Evolutionary conservation across 2,888 invertebrate genomes (phyloP).

Genomic region (Orthosia gothica): DNA sequence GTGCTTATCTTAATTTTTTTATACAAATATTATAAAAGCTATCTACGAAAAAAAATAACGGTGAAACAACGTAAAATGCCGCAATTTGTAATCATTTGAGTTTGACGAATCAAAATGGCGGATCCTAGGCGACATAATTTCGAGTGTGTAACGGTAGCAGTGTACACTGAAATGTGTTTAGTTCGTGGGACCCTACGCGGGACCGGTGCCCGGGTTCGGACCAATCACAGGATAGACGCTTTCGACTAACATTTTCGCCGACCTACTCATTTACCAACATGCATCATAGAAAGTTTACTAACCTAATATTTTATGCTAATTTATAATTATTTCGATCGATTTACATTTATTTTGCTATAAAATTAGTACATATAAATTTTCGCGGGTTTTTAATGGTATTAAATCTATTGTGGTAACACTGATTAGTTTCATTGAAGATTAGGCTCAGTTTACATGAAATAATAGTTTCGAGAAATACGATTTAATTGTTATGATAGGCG

Average conservation of each 20-base stretch:
- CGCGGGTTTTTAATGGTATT: slow-evolving; percentile 28
- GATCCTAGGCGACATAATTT: slow-evolving; percentile 70
- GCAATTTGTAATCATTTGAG: slow-evolving; percentile 52
- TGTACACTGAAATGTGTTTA: slow-evolving; percentile 61
- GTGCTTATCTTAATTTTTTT: too few relatives aligned
- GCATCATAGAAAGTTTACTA: slow-evolving; percentile 24
- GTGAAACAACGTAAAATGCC: slow-evolving; percentile 25
- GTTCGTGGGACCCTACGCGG: slow-evolving; percentile 69
- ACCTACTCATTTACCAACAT: slow-evolving; percentile 18
- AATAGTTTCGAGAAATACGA: slow-evolving; percentile 28
- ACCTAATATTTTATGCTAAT: slow-evolving; percentile 19
- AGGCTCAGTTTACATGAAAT: slow-evolving; percentile 45
- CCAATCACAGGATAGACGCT: slow-evolving; percentile 67
- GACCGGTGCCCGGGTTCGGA: slow-evolving; percentile 53
- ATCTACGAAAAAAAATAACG: not conserved
- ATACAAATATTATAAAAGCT: not conserved
- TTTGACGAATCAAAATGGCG: slow-evolving; percentile 75
- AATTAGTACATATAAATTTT: slow-evolving; percentile 6
- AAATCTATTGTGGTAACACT: slow-evolving; percentile 26
- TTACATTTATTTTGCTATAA: not conserved
- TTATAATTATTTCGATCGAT: slow-evolving; percentile 25
- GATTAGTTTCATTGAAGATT: slow-evolving; percentile 20
- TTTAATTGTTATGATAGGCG: slow-evolving; percentile 53
- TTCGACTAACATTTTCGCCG: slow-evolving; percentile 43
- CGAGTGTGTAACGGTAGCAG: slow-evolving; percentile 65